Conservation (phyloP, 1,140 invertebrate species). For the Euborellia annulipes region DNA sequence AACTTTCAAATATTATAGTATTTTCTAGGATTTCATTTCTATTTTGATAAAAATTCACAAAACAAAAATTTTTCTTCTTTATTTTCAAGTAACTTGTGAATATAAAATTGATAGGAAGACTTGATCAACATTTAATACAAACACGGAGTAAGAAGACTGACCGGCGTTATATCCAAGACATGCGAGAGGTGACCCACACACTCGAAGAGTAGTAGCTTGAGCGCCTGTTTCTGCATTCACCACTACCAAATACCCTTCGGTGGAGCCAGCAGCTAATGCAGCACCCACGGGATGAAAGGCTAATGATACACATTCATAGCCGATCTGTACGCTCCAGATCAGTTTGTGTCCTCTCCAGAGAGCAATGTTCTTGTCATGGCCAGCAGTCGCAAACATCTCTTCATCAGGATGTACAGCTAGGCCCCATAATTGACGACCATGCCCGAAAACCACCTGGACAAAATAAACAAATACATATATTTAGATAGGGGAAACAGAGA, state of each 20-base stretch:
- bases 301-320: conserved; percentile 63
- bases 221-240: conserved; percentile 68
- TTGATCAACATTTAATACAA: background rate
- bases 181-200: conserved; percentile 68
- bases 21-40: too few relatives aligned
- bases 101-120: conserved; percentile 5
- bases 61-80: conserved; percentile 3
- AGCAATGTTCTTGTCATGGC: conserved; percentile 79
- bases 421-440: conserved; percentile 79
- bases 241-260: conserved; percentile 72
- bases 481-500: too few relatives aligned
- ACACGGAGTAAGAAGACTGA: conserved; percentile 26
- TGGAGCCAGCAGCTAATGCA: conserved; percentile 72
- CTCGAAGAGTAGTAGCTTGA: conserved; percentile 63
- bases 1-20: too few relatives aligned
- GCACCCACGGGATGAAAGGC: conserved; percentile 76
- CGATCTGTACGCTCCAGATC: conserved; percentile 73
- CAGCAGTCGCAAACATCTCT: conserved; percentile 82
- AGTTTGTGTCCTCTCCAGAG: conserved; percentile 77
- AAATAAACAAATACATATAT: conserved; percentile 5
- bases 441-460: conserved; percentile 68
- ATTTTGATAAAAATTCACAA: background rate
- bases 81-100: background rate
- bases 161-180: conserved; percentile 76
- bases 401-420: conserved; percentile 79